phyloP scores from a whole-genome alignment of 2,113 vertebrate species.

The Varanus salvator region DNA sequence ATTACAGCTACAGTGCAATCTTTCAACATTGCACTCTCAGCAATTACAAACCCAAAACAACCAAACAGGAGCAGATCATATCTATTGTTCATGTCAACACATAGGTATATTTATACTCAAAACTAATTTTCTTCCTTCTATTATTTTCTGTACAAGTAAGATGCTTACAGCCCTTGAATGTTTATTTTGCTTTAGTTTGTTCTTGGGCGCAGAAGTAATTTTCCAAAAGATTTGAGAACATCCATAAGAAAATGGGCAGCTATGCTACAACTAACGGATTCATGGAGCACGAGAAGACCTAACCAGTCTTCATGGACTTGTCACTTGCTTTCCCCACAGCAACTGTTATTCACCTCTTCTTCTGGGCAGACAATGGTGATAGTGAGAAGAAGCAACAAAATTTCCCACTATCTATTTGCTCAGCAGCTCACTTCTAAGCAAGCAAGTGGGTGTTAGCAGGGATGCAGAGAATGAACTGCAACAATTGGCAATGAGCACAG shows the following conservation, averaged over 20 bases:
- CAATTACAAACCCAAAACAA: not conserved
- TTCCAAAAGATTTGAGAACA: slow-evolving; percentile 33
- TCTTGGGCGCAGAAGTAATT: slow-evolving; percentile 39
- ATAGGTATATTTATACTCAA: slow-evolving; percentile 6
- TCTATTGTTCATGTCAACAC: slow-evolving; percentile 18
- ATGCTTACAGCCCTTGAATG: slow-evolving; percentile 45
- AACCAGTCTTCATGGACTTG: too few relatives aligned
- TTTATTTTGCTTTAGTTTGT: slow-evolving; percentile 51
- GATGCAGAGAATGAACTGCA: too few relatives aligned
- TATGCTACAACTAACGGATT: not conserved
- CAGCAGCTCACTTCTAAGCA: too few relatives aligned
- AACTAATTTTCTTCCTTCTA: not conserved
- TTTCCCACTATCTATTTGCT: too few relatives aligned
- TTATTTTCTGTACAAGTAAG: slow-evolving; percentile 12
- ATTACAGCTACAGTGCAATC: not conserved
- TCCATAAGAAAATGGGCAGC: slow-evolving; percentile 31
- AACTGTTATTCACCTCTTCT: too few relatives aligned
- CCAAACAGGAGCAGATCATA: slow-evolving; percentile 28
- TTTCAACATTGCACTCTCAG: not conserved
- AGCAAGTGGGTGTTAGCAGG: too few relatives aligned
- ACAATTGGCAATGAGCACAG: too few relatives aligned
- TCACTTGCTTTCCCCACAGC: too few relatives aligned
- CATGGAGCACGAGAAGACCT: too few relatives aligned
- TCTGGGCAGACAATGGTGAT: too few relatives aligned
- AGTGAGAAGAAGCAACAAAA: too few relatives aligned